Base-by-base conservation (phyloP, 92 coral and sea anemone species). In the Heteractis magnifica region DNA sequence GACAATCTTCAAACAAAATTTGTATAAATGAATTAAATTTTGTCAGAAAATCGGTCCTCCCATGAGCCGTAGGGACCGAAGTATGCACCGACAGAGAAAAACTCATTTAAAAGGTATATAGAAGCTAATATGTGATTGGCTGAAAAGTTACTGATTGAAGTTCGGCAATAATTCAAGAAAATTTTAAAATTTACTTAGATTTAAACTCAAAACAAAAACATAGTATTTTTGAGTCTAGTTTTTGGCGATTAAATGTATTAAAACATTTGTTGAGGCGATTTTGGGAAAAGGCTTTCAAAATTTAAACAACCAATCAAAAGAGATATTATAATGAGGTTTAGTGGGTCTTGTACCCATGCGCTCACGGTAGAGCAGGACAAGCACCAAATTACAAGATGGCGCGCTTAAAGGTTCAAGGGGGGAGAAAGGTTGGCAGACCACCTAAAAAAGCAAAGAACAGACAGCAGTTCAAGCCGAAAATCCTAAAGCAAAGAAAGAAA, bases 321-420 rank as follows among this genome's bases (percentile, higher is more conserved):
- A 12, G 62, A 23, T 52, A 19, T 85, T 85, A 65, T 85, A 52
- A 41, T 10, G 79, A 85, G 62, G 78, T 76, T 85, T 58, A 49
- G 14, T 0, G 50, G 48, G 4, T 2, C 14, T 77, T 49, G 81
- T 77, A 77, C 88, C 88, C 88, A 85, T 85, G 90, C 90, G 91
- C 91, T 79, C 76, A 83, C 85, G 79, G 82, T 78, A 48, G 51
- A 13, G 10, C 70, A 72, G 77, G 78, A 86, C 89, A 49, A 78
- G 79, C 52, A 53, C 49, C 10, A 19, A 56, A 21, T 52, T 81
- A 88, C 93, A 95, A 95, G 93, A 95, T 95, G 98, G 98, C 98
- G 98, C 98, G 98, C 78, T 90, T 95, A 86, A 93, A 93, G 93
- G 90, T 90, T 87, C 94, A 95, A 84, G 96, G 96, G 89, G 88